phyloP scores from a whole-genome alignment of 2,888 invertebrate genomes.

The Cephalotes varians region DNA sequence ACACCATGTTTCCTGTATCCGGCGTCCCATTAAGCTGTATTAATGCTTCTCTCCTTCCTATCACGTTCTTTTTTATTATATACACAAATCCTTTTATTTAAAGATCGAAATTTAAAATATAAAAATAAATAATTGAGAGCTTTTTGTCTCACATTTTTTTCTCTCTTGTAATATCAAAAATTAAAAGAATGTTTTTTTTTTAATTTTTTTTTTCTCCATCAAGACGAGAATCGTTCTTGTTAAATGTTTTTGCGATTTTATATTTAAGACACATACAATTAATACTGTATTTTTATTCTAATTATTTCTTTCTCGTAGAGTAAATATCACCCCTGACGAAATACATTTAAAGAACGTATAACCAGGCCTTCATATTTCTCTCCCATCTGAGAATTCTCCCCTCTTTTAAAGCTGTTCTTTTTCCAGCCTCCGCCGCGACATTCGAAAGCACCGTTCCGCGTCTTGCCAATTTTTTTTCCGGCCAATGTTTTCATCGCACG shows the following conservation, averaged over 20 bases:
- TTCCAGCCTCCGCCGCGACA: constrained; percentile 20
- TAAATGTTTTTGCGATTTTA: not conserved
- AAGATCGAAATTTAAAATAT: not conserved
- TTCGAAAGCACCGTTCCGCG: constrained; percentile 17
- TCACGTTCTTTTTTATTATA: not conserved
- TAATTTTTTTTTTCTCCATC: not conserved
- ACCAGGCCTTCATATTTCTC: constrained; percentile 30
- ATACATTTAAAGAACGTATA: constrained; percentile 26
- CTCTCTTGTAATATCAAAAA: not conserved
- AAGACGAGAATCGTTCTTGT: not conserved
- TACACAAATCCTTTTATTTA: constrained; percentile 23
- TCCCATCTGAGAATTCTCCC: not conserved
- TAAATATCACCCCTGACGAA: not conserved
- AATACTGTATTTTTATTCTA: not conserved
- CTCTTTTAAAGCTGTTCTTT: not conserved
- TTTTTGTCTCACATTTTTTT: not conserved
- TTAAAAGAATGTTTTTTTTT: not conserved
- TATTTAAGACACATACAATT: no score
- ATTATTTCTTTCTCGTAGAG: not conserved
- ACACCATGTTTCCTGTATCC: constrained; percentile 39
- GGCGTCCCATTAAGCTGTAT: constrained; percentile 31
- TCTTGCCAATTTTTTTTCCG: constrained; percentile 43
- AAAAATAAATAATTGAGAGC: constrained; percentile 8
- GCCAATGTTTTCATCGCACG: constrained; percentile 31
- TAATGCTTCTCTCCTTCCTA: constrained; percentile 15